phyloP scores from a whole-genome alignment of 2,888 invertebrate species.

The Crocallis elinguaria region DNA sequence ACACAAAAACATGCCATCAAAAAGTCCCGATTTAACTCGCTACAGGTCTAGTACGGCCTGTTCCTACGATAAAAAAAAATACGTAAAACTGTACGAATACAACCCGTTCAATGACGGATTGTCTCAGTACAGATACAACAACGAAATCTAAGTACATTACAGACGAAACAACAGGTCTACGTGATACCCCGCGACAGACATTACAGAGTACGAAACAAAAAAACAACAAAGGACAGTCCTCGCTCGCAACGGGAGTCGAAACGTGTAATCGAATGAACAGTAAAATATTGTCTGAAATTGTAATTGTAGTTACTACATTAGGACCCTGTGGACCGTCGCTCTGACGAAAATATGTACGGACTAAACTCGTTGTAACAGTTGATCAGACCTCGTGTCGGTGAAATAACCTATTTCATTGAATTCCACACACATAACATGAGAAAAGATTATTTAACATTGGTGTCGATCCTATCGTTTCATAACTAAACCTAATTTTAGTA shows the following conservation, averaged over 20 bases:
- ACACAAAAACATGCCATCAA: constrained; percentile 70
- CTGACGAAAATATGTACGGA: constrained; percentile 63
- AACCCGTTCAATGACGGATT: constrained; percentile 54
- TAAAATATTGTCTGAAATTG: constrained; percentile 62
- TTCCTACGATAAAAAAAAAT: constrained; percentile 44
- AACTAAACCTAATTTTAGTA: too few relatives aligned
- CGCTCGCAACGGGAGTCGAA: constrained; percentile 33
- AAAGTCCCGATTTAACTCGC: constrained; percentile 57
- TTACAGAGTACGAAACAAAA: constrained; percentile 35
- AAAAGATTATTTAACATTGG: too few relatives aligned
- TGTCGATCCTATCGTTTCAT: too few relatives aligned
- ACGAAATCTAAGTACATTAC: constrained; percentile 57
- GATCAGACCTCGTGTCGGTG: constrained; percentile 40
- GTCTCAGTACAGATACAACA: constrained; percentile 43
- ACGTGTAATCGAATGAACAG: constrained; percentile 37
- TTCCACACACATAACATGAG: not conserved
- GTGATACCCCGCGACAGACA: constrained; percentile 52
- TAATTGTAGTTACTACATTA: constrained; percentile 60
- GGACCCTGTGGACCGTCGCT: constrained; percentile 76
- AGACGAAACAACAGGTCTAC: constrained; percentile 29
- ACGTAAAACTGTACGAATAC: constrained; percentile 49
- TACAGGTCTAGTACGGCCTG: constrained; percentile 29
- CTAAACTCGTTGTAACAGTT: constrained; percentile 70
- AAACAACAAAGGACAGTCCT: constrained; percentile 28
- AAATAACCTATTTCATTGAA: not conserved